Percentiles rank a stretch among this genome's conserved stretches.
phyloP scores from a whole-genome alignment of 2,888 invertebrate species.

The Polietes domitor region DNA sequence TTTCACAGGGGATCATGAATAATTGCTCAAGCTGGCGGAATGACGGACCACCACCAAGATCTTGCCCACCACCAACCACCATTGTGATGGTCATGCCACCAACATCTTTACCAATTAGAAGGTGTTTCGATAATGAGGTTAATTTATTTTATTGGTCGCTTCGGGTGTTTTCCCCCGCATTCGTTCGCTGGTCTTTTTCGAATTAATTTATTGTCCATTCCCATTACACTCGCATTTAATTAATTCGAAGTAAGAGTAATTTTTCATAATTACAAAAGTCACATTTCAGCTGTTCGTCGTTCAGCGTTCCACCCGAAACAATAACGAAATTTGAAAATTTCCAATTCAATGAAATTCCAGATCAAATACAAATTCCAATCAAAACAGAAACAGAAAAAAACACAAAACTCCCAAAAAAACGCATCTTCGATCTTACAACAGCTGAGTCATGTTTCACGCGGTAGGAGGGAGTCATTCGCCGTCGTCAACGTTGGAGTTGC shows the following conservation, averaged over 20 bases:
- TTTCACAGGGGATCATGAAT: conserved; percentile 43
- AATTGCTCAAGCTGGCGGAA: conserved; percentile 32
- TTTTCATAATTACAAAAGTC: conserved; percentile 50
- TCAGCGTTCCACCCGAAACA: background rate
- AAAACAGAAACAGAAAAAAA: background rate
- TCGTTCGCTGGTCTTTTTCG: conserved; percentile 6
- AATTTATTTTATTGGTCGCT: conserved; percentile 51
- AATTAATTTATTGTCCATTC: conserved; percentile 53
- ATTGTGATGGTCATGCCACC: conserved; percentile 47
- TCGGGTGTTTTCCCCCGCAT: background rate
- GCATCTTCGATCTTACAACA: background rate
- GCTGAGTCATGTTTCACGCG: conserved; percentile 64
- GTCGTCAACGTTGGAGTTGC: background rate
- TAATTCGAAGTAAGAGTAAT: conserved; percentile 54
- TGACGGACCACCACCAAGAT: conserved; percentile 22
- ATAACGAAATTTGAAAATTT: background rate
- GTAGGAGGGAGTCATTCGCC: conserved; percentile 51
- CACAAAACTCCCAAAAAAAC: background rate
- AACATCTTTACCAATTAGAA: conserved; percentile 57
- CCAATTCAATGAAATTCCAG: too few relatives aligned
- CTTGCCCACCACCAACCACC: background rate
- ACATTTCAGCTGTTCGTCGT: conserved; percentile 60
- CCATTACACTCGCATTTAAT: conserved; percentile 36
- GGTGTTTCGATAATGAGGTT: conserved; percentile 59
- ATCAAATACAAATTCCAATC: too few relatives aligned